Evolutionary conservation across 2,113 vertebrate species (phyloP).

Genomic region (Enhydra lutris): DNA sequence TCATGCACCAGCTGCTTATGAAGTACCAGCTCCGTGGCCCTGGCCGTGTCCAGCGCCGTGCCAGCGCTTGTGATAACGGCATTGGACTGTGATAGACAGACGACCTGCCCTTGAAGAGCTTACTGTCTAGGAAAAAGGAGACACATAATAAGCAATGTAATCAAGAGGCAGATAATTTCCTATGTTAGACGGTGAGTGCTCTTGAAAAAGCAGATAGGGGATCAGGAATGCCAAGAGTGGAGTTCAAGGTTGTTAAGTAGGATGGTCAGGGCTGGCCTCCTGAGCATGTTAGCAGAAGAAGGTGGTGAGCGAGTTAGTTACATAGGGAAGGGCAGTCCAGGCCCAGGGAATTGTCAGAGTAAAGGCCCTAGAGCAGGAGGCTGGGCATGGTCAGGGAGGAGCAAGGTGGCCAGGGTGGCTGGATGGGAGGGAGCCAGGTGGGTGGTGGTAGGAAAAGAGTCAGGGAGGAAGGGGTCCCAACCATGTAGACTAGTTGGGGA

Average conservation of each 20-base stretch:
- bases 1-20: too few relatives aligned
- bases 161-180: neutral
- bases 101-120: neutral
- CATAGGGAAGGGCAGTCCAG: neutral
- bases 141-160: too few relatives aligned
- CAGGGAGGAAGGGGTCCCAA: neutral
- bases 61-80: neutral
- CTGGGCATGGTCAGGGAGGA: neutral
- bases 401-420: neutral
- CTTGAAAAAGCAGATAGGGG: neutral
- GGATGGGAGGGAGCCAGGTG: neutral
- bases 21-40: too few relatives aligned
- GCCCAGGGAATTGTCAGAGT: neutral
- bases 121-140: neutral
- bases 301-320: neutral
- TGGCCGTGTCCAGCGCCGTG: neutral
- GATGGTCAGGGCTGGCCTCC: neutral
- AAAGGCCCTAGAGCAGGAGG: neutral
- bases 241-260: neutral
- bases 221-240: too few relatives aligned
- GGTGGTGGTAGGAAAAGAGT: neutral
- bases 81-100: neutral
- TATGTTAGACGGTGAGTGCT: neutral
- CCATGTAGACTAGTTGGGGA: fast-evolving
- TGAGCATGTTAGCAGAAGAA: neutral